These are phyloP conservation scores for Tragopan temminckii DNA, from an alignment of 2,797 vertebrate species.

Conservation along the genomic window DNA sequence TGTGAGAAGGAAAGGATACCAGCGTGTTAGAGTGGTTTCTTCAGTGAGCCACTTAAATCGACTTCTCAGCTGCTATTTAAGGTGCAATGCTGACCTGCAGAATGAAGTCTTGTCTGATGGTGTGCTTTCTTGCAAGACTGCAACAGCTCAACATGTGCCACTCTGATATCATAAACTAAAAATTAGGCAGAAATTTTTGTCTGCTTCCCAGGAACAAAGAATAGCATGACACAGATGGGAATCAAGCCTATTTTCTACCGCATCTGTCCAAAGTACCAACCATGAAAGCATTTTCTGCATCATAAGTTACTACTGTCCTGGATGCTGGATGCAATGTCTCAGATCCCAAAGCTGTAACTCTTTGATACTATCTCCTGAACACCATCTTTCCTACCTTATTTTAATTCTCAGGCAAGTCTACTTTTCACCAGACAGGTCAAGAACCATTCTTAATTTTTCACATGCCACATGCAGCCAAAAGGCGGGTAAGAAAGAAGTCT, in stretches of 20 bases:
- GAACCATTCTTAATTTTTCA: not conserved
- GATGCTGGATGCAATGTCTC: not conserved
- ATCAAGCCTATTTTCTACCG: not conserved
- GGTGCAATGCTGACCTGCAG: not conserved
- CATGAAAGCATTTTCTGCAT: not conserved
- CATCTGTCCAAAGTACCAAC: not conserved
- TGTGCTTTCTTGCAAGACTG: not conserved
- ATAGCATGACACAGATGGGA: not conserved
- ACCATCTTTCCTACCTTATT: not conserved
- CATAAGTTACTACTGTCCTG: not conserved
- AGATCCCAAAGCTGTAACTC: not conserved
- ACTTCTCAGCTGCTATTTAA: not conserved
- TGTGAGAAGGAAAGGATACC: not conserved
- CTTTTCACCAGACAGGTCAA: not conserved
- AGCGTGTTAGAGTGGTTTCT: not conserved
- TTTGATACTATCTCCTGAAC: not conserved
- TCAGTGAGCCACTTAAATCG: not conserved
- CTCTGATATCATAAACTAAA: not conserved
- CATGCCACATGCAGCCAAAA: not conserved
- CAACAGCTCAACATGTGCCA: not conserved
- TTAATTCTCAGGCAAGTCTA: not conserved
- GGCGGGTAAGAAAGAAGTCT: not conserved
- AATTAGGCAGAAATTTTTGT: not conserved
- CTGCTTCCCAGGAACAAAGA: not conserved
- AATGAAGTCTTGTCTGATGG: not conserved